Evolutionary conservation across 2,888 invertebrate genomes (phyloP), one percentile per base, ranked within the genome.

Genomic region (Tetanocera ferruginea): DNA sequence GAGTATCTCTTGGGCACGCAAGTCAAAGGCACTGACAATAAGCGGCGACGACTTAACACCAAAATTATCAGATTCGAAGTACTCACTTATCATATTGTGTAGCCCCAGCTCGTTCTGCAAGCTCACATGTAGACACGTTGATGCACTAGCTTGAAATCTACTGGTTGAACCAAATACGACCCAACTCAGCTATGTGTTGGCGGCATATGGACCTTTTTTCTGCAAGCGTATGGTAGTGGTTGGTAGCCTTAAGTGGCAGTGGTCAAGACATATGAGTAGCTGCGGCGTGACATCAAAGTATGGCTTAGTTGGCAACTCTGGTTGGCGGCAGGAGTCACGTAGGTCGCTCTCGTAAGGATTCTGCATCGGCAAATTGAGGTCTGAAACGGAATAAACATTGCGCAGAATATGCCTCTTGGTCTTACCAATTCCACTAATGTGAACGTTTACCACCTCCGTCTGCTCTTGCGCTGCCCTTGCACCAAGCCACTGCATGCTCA

Each of bases 361-460:
- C 67, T 82, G 80, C 37, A 76, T 64, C n/a, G 78, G 78, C 57
- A 80, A 34, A 43, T 57, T 76, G n/a, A 81, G 51, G 31, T 82
- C 79, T 23, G 25, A 37, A 5, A 80, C 76, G 5, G 49, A 71
- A 75, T 79, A 74, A 9, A 80, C 74, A 14, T 79, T 60, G 3
- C 60, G 52, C 57, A 77, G 37, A 3, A 3, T 25, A 19, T 74
- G 51, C 28, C 34, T 23, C 34, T 57, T 67, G n/a, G 55, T 67
- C 23, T 28, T 71, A 1, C 19, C 72, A 66, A 55, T 5, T 3
- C 77, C 77, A 71, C 78, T 79, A 25, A 80, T 60, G 17, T 76
- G 34, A 37, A 74, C 14, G 23, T 76, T n/a, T n/a, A n/a, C n/a
- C n/a, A n/a, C n/a, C n/a, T n/a, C n/a, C n/a, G n/a, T n/a, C n/a